Evolutionary conservation across 2,113 vertebrate species (phyloP), one percentile per base, ranked within the genome.

Genomic region (Ctenodactylus gundi): DNA sequence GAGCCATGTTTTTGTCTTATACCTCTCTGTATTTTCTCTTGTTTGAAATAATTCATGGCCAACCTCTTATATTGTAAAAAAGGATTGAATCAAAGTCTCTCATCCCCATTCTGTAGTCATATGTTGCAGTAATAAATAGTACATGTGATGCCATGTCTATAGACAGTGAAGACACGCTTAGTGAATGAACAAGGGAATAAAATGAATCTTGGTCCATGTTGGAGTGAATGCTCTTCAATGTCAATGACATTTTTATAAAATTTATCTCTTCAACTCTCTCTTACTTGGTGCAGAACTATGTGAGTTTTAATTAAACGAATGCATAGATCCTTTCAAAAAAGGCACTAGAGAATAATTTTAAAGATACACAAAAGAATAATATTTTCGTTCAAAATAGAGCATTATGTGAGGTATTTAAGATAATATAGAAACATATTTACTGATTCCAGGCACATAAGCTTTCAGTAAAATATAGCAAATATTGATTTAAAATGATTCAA

Each of bases 401-500:
- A 34, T 92, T 53, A 55, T 25, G 57, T 58, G 83, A 36, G 15
- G 36, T 58, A 62, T 93, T 72, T 94, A 95, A 62, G 72, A 91
- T 57, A 97, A 85, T 0, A 3, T 0, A 85, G 34, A 87, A 51
- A 76, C 53, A 93, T 86, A 84, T 41, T 81, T 88, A 82, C 55
- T 91, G 86, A 64, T 84, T 75, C 9, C 57, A 86, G 58, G 25
- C 6, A 39, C 49, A 49, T 75, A 83, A 41, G 49, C 53, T 88
- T 86, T 88, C 34, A 78, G 64, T 68, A 77, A 93, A 91, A 10
- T 81, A 70, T 21, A 96, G 67, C 27, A 18, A 85, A 46, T 76
- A 39, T 11, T 89, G 68, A 27, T 46, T 76, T 89, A n/a, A n/a
- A n/a, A n/a, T 60, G 93, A 92, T 55, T 95, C 73, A 95, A 95